Evolutionary conservation across 1,140 invertebrate genomes (phyloP), one percentile per base, ranked within the genome.

Genomic region (Trinorchestia longiramus): DNA sequence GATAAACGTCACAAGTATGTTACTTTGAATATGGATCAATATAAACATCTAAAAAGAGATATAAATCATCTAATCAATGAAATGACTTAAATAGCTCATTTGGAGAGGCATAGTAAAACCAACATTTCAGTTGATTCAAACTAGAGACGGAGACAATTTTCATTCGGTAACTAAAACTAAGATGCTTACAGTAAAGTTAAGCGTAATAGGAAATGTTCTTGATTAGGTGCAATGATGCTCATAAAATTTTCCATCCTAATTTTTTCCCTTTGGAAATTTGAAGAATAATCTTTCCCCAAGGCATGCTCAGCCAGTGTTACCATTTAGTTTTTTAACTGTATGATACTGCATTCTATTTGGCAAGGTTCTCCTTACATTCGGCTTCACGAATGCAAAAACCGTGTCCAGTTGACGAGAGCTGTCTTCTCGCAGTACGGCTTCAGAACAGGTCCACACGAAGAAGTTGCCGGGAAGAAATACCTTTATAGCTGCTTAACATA

Each of bases 401-500:
- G 8, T 8, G 43, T 42, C 43, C 41, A 90, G 11, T 42, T n/a
- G 43, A 94, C 40, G 44, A 43, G 44, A 94, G 43, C 92, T 45
- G 92, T 47, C 92, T 94, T 94, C 92, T 47, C 44, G 92, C 88
- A 43, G 43, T 40, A 40, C 17, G 43, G 43, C 44, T 94, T 36
- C 44, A 94, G 44, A 94, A 94, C 92, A 94, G 92, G 92, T 94
- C 44, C 43, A n/a, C 0, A 42, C 4, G 92, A 47, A 47, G 43
- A 43, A 40, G 92, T 94, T 94, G 92, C 92, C 92, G 92, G 45
- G 92, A 94, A 94, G 92, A 47, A 94, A 94, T 94, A 45, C 92
- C 92, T 94, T 45, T 94, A 94, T 47, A n/a, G 92, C 92, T 94
- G 92, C 92, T 94, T 94, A 94, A 44, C 92, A 94, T 94, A 94